Percentiles rank a stretch among this genome's conserved stretches.
Evolutionary conservation across 2,888 invertebrate species (phyloP).

Genomic region (Tinea semifulvella): DNA sequence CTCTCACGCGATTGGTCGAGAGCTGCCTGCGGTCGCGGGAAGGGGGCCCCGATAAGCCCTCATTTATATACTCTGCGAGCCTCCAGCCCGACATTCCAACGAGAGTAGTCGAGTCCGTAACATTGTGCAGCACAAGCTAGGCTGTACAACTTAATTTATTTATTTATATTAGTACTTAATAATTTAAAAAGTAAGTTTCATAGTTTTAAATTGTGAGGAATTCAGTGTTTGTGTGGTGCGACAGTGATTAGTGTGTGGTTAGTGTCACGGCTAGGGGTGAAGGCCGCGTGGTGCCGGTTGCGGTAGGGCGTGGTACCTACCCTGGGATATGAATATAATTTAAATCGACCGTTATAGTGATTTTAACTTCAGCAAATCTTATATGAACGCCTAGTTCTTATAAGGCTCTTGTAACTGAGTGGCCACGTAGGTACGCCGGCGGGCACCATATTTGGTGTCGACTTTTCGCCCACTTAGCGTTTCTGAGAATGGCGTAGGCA

Average conservation of each 20-base stretch:
- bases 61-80: conserved; percentile 65
- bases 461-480: conserved; percentile 8
- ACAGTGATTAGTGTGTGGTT: conserved; percentile 40
- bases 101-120: conserved; percentile 58
- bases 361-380: no score
- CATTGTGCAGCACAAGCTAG: conserved; percentile 57
- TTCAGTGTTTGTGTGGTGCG: conserved; percentile 23
- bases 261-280: conserved; percentile 44
- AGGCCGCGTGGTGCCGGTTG: conserved; percentile 37
- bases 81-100: conserved; percentile 52
- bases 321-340: no score
- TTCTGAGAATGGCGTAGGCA: background rate
- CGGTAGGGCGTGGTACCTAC: conserved; percentile 64
- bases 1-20: conserved; percentile 72
- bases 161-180: conserved; percentile 60
- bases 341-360: no score
- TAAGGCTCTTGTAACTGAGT: background rate
- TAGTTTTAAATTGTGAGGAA: background rate
- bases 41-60: conserved; percentile 62
- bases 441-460: conserved; percentile 3
- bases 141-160: conserved; percentile 66
- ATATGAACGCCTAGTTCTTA: no score
- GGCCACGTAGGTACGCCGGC: background rate
- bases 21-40: conserved; percentile 57
- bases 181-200: conserved; percentile 60